Evolutionary conservation across 2,113 vertebrate species (phyloP).

Genomic region (Oryzias celebensis): DNA sequence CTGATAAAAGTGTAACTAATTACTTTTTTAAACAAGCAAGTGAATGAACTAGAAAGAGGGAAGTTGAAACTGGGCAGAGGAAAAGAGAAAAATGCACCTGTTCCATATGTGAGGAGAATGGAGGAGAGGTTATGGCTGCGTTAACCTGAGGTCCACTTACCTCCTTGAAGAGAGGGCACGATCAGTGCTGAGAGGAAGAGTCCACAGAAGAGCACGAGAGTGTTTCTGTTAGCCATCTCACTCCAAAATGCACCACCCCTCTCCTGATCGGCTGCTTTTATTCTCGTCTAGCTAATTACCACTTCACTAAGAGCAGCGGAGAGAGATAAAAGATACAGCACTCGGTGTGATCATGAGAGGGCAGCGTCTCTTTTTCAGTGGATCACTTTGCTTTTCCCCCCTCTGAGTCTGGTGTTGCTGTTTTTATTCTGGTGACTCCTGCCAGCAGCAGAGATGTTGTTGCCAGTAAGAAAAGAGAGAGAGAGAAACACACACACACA

Average conservation of each 20-base stretch:
- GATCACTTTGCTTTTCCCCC: constrained; percentile 77
- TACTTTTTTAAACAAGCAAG: too few species aligned
- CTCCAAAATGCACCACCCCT: constrained; percentile 86
- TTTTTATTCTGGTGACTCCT: constrained; percentile 84
- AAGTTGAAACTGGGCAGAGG: neutral
- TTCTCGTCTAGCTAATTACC: constrained; percentile 88
- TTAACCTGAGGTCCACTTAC: constrained; percentile 78
- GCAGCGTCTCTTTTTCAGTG: constrained; percentile 75
- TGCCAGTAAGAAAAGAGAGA: constrained; percentile 70
- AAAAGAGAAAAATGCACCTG: constrained; percentile 48
- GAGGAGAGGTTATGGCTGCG: constrained; percentile 26
- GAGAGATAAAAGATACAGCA: constrained; percentile 71
- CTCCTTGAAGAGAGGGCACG: constrained; percentile 88
- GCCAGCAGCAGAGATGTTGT: constrained; percentile 74
- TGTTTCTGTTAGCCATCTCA: constrained; percentile 90
- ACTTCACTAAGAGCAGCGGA: constrained; percentile 69
- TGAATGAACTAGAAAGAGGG: too few species aligned
- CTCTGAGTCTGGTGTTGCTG: constrained; percentile 80
- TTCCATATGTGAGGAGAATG: constrained; percentile 27
- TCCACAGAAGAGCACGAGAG: constrained; percentile 81
- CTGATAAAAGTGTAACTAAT: too few species aligned
- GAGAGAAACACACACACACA: constrained; percentile 33
- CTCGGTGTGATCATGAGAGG: constrained; percentile 84
- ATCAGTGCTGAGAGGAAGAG: constrained; percentile 82
- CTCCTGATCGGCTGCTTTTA: constrained; percentile 88